These are phyloP conservation scores for Acyrthosiphon pisum DNA, from an alignment of 1,140 invertebrate species.

Conservation along the genomic window DNA sequence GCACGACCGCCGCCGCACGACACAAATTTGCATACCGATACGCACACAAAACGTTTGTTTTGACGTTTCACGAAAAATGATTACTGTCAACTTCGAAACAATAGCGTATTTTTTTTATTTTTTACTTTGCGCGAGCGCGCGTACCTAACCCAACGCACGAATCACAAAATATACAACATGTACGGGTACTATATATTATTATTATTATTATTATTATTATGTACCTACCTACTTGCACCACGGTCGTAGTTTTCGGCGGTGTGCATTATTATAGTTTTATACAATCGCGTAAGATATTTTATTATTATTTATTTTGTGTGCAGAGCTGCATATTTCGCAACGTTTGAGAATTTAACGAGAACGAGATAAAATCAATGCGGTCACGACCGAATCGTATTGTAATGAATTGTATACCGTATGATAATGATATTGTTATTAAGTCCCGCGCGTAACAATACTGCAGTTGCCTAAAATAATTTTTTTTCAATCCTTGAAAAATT, in stretches of 20 bases:
- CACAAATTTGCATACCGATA: not conserved
- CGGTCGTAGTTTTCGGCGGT: not conserved
- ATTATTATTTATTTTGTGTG: not conserved
- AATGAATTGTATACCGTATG: not conserved
- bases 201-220: not conserved
- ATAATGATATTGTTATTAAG: not conserved
- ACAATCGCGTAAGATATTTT: not conserved
- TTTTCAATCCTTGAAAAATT: not conserved
- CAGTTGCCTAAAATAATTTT: not conserved
- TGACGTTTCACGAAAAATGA: slow-evolving; percentile 11
- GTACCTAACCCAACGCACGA: not conserved
- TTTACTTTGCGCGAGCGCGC: not conserved
- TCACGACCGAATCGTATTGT: not conserved
- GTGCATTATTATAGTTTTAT: not conserved
- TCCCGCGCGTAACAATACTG: not conserved
- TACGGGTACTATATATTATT: not conserved
- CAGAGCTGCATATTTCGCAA: not conserved
- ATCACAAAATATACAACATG: not conserved
- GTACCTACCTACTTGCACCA: not conserved
- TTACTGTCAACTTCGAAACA: slow-evolving; percentile 6
- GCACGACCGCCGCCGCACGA: not conserved
- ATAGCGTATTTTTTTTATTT: not conserved
- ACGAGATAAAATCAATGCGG: slow-evolving; percentile 23
- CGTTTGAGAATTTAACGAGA: not conserved
- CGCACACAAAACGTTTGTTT: not conserved